These are phyloP conservation scores for Onthophagus taurus DNA, from an alignment of 1,140 invertebrate species.

Conservation along the genomic window DNA sequence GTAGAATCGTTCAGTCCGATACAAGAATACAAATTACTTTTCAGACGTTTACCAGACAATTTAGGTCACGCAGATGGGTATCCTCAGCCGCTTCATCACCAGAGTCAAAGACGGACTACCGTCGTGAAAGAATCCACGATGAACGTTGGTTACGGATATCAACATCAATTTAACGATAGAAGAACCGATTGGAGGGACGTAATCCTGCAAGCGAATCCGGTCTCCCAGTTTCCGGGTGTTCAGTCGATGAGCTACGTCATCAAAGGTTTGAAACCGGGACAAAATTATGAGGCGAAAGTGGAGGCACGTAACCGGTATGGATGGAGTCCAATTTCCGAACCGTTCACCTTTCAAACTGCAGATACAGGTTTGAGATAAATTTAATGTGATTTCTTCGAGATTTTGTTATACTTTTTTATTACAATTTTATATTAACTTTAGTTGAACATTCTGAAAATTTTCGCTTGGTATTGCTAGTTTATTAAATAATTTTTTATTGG, in stretches of 20 bases:
- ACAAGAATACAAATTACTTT: neutral
- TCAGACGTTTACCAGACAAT: neutral
- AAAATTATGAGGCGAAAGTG: slow-evolving; percentile 53
- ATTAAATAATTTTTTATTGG: too few species aligned
- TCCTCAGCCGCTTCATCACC: neutral
- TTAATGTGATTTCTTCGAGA: too few species aligned
- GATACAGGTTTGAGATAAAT: too few species aligned
- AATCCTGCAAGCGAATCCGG: slow-evolving; percentile 44
- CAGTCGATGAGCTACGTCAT: slow-evolving; percentile 53
- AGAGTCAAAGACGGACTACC: too few species aligned
- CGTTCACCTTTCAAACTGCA: slow-evolving; percentile 43
- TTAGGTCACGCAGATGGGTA: neutral
- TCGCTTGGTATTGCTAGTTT: too few species aligned
- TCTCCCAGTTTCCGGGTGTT: slow-evolving; percentile 33
- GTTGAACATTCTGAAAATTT: too few species aligned
- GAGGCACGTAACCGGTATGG: slow-evolving; percentile 54
- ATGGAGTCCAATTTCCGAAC: slow-evolving; percentile 49
- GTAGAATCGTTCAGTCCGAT: neutral
- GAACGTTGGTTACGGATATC: too few species aligned
- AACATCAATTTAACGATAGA: slow-evolving; percentile 28
- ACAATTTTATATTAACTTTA: too few species aligned
- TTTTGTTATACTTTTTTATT: too few species aligned
- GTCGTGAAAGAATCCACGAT: too few species aligned
- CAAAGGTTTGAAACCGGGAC: slow-evolving; percentile 45
- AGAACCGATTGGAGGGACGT: slow-evolving; percentile 51